Conservation (phyloP, 2,797 vertebrate species). For the Parauchenoglanis punctatus region DNA sequence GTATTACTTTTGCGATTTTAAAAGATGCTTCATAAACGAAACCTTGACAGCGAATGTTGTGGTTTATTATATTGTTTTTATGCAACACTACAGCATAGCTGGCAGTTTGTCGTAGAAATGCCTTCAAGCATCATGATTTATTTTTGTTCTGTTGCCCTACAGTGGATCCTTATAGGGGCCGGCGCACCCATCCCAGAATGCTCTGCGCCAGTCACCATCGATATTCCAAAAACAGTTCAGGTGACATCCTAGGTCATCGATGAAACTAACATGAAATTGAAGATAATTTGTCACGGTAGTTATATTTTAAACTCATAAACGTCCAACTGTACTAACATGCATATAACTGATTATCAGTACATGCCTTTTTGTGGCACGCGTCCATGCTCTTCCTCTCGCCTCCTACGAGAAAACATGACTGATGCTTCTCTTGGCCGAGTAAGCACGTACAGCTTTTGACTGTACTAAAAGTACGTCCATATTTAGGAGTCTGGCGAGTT, state of each 20-base stretch:
- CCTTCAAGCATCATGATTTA: background rate
- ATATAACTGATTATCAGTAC: background rate
- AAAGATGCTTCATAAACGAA: background rate
- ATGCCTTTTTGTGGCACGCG: background rate
- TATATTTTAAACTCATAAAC: no score
- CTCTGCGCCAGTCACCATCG: no score
- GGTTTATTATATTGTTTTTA: background rate
- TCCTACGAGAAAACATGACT: slow-evolving; percentile 1
- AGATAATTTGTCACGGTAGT: no score
- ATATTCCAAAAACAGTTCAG: no score
- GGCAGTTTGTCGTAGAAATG: background rate
- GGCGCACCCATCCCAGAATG: no score
- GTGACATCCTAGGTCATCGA: no score
- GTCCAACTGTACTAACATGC: background rate
- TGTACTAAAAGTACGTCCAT: slow-evolving; percentile 64
- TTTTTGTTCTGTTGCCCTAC: background rate
- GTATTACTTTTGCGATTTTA: background rate
- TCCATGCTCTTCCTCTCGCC: background rate
- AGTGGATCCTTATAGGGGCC: no score
- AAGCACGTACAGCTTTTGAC: slow-evolving; percentile 21
- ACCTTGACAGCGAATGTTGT: background rate
- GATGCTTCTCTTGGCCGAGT: slow-evolving; percentile 3
- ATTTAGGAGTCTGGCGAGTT: slow-evolving; percentile 74
- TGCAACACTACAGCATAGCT: background rate
- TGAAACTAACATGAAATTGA: no score